Evolutionary conservation across 2,797 vertebrate species (phyloP), one percentile per base, ranked within the genome.

Genomic region (Tokudaia muenninki): DNA sequence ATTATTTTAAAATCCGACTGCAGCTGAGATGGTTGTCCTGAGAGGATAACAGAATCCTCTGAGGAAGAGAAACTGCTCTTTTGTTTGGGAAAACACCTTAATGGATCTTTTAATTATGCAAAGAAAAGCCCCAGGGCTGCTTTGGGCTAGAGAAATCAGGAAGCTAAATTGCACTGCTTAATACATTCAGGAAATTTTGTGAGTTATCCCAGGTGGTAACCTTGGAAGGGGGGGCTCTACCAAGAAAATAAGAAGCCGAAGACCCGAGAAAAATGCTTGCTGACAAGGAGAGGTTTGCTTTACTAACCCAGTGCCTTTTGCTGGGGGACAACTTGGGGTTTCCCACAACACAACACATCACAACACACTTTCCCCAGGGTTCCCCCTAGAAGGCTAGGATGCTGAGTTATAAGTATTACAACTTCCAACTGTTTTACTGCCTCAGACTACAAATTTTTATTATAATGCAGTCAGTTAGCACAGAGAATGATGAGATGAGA

Each of bases 101-200:
- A 97, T 96, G 95, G 91, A 97, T 93, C 94, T 97, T 97, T 97
- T 97, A 97, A 97, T 97, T 97, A 96, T 94, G 93, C 94, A 94
- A 77, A 96, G 90, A 95, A 57, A 87, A 89, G 77, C 94, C 78
- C 80, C 34, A 96, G 93, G 90, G 81, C 88, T 93, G 22, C 41
- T 95, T 50, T 92, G 80, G 77, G 78, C 12, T 72, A 2, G 6
- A 90, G 63, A 94, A 74, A 78, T 91, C 75, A 91, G 31, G 67
- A 88, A 86, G 59, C 80, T 94, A 81, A 96, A 93, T 50, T 84
- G 29, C 34, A 41, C 70, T 91, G 75, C 44, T 31, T 96, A 93
- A 81, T 91, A 91, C 87, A 93, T n/a, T 81, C 52, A 55, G 47
- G 65, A 92, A 92, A 84, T 92, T 95, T 78, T 94, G 63, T 55